phyloP scores from a whole-genome alignment of 2,888 invertebrate species.

The Catocala sponsa region DNA sequence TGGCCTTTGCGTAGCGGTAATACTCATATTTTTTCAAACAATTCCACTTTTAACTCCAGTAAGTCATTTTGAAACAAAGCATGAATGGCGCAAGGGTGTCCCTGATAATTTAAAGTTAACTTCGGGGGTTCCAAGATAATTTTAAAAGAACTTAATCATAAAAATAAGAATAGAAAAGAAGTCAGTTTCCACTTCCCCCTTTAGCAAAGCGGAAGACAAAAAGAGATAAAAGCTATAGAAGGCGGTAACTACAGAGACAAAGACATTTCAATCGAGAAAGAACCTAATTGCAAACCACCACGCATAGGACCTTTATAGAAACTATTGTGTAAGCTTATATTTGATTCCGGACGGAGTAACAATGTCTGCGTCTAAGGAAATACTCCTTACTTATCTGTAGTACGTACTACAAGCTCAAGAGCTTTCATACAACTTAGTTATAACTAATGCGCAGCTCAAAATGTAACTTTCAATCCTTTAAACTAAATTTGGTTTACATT shows the following conservation, averaged over 20 bases:
- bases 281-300: constrained; percentile 15
- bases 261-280: constrained; percentile 21
- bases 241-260: constrained; percentile 12
- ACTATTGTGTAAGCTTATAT: constrained; percentile 15
- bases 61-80: constrained; percentile 6
- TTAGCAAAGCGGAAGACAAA: constrained; percentile 11
- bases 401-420: no score
- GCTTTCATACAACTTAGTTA: no score
- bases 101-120: constrained; percentile 5
- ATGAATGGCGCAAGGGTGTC: not conserved
- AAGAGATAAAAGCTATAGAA: constrained; percentile 13
- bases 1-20: not conserved
- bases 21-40: not conserved
- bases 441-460: no score
- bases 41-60: not conserved
- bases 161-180: constrained; percentile 22
- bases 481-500: no score
- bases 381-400: no score
- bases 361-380: not conserved
- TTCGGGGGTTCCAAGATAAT: constrained; percentile 5
- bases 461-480: no score
- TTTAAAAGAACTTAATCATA: constrained; percentile 8
- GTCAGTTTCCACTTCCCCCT: constrained; percentile 9
- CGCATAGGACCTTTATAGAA: constrained; percentile 15
- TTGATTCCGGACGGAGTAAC: not conserved